phyloP scores from a whole-genome alignment of 2,888 invertebrate genomes.

The Limnephilus marmoratus region DNA sequence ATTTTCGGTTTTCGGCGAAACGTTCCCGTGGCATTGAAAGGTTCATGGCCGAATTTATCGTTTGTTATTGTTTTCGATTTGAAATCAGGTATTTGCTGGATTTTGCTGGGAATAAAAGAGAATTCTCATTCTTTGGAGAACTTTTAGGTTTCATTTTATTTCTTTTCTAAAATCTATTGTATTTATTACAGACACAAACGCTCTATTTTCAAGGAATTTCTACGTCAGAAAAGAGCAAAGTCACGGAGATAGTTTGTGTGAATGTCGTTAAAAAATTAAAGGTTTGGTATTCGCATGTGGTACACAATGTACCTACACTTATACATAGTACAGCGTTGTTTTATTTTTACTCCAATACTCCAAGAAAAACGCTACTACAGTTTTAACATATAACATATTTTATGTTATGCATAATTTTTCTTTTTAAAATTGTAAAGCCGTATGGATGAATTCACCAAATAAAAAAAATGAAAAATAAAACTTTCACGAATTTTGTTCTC shows the following conservation, averaged over 20 bases:
- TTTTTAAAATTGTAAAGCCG: too few species aligned
- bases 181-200: background rate
- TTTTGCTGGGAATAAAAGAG: background rate
- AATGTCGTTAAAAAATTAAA: background rate
- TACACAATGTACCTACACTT: background rate
- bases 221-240: too few species aligned
- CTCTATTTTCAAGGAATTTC: too few species aligned
- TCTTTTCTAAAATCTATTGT: background rate
- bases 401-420: too few species aligned
- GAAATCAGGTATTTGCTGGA: conserved; percentile 19
- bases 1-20: conserved; percentile 47
- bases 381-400: background rate
- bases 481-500: too few species aligned
- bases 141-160: background rate
- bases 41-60: conserved; percentile 48
- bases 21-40: conserved; percentile 49
- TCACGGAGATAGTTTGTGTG: background rate
- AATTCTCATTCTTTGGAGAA: background rate
- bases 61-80: conserved; percentile 50
- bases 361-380: background rate
- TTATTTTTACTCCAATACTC: background rate
- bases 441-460: too few species aligned
- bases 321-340: background rate
- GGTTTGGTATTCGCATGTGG: background rate
- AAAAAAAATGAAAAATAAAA: too few species aligned